Base-by-base conservation (phyloP, 1,140 invertebrate species). In the Drosophila erecta region DNA sequence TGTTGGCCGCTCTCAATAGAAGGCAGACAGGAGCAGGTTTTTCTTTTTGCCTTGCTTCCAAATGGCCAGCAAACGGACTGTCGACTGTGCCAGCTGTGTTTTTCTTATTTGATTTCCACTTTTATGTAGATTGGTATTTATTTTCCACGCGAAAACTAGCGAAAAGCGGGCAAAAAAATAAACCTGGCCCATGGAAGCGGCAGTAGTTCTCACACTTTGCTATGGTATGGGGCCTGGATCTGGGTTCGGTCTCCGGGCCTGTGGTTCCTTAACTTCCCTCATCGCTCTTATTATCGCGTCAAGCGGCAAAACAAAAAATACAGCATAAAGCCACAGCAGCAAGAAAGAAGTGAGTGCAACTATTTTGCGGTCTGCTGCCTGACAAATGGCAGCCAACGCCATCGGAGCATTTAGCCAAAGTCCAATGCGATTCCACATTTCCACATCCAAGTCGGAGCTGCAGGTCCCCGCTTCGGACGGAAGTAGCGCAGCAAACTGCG, bases 51-150 rank as follows among this genome's bases (percentile, higher is more conserved):
- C 51, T 58, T 59, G 27, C 37, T 43, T 64, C 70, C 58, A 79
- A 70, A 79, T 81, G 79, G 65, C 57, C 74, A 81, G 69, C 56
- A 53, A 76, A 76, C 72, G 49, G 62, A 76, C 73, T 65, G 51
- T 50, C 59, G 79, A 69, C 66, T 81, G 12, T 61, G 47, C 47
- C 24, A 37, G 49, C 59, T 55, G 40, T 75, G 79, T 89, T 89
- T 87, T 83, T 87, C 64, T 76, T 87, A 89, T 89, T 87, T 83
- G 79, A 79, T 83, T 83, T 89, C 83, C 79, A 89, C 83, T 87
- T 87, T 87, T 87, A 87, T 87, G 83, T 89, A 87, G 84, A 87
- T 87, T 87, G 79, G 84, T 87, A 87, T 87, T 87, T 87, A 89
- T 87, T 89, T 87, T 89, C 84, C 76, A 73, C 84, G 84, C 84